Percentiles rank a stretch among this genome's conserved stretches.
Evolutionary conservation across 2,888 invertebrate species (phyloP).

Genomic region (Apodemia mormo): DNA sequence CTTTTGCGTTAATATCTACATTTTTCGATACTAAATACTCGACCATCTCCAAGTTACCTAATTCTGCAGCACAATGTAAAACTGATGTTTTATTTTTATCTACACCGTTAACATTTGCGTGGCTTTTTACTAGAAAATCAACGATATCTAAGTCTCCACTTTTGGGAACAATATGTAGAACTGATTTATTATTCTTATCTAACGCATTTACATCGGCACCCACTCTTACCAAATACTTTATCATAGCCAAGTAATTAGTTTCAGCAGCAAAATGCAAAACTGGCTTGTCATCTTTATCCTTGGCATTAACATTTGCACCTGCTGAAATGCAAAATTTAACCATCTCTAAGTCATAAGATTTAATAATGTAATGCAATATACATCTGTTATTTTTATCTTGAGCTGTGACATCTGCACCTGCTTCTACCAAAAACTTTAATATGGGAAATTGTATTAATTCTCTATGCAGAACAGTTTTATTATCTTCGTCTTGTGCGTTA

Average conservation of each 20-base stretch:
- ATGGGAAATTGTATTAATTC: neutral
- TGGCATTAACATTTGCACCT: neutral
- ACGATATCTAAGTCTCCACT: neutral
- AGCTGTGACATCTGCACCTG: neutral
- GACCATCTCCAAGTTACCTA: neutral
- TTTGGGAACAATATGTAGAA: conserved; percentile 16
- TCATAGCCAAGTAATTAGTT: neutral
- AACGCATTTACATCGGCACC: neutral
- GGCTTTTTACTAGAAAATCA: neutral
- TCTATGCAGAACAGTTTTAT: neutral
- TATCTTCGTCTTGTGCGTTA: neutral
- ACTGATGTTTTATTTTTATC: conserved; percentile 38
- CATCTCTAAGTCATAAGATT: neutral
- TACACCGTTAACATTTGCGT: neutral
- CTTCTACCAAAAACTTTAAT: neutral
- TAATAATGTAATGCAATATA: neutral
- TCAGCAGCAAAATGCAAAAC: neutral
- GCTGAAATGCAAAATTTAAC: neutral
- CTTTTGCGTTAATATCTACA: conserved; percentile 6
- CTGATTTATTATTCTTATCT: conserved; percentile 23
- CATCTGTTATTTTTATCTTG: neutral
- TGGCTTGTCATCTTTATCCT: conserved; percentile 38
- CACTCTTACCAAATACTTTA: neutral
- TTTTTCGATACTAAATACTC: neutral
- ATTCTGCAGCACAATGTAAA: neutral